Base-by-base conservation (phyloP, 2,888 invertebrate genomes). In the Esperia sulphurella region DNA sequence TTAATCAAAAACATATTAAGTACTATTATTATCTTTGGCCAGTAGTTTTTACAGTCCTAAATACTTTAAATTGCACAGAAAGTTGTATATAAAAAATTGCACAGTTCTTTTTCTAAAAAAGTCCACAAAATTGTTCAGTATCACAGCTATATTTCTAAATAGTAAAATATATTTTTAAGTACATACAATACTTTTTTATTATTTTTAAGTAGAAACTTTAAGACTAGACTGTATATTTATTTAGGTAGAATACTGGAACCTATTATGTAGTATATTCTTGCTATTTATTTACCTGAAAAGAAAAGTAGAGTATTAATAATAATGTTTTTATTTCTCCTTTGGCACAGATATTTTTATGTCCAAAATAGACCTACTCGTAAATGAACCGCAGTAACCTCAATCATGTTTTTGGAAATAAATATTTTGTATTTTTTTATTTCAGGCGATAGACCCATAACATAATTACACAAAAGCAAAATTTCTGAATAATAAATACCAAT, bases 191-290 rank as follows among this genome's bases (percentile, higher is more conserved):
- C 76, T 79, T 61, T 59, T 55, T 56, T 54, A 1, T 41, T 46
- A 46, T 33, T 33, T 71, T 71, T 71, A 72, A 76, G 73, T 86
- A 88, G 87, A 88, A 86, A 89, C 87, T 84, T 74, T 75, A 57
- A 67, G 87, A 87, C 87, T 85, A 87, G 88, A 89, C 57, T 71
- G 67, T 75, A 61, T 58, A 61, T 51, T 54, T 61, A 54, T 61
- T 68, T 14, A 21, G 21, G 31, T 72, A 70, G 67, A 81, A 83
- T 83, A 85, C 83, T 84, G 83, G 66, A 67, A 61, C 69, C 65
- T 52, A 52, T 51, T 60, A 14, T 58, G 54, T 52, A 43, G 21
- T 21, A 12, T 46, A n/a, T n/a, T n/a, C n/a, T 50, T 38, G 35
- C 43, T 42, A 35, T 65, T 58, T 42, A 35, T 65, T 58, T 72